Conservation (phyloP, 2,797 vertebrate genomes). For the Pachyuromys duprasi region DNA sequence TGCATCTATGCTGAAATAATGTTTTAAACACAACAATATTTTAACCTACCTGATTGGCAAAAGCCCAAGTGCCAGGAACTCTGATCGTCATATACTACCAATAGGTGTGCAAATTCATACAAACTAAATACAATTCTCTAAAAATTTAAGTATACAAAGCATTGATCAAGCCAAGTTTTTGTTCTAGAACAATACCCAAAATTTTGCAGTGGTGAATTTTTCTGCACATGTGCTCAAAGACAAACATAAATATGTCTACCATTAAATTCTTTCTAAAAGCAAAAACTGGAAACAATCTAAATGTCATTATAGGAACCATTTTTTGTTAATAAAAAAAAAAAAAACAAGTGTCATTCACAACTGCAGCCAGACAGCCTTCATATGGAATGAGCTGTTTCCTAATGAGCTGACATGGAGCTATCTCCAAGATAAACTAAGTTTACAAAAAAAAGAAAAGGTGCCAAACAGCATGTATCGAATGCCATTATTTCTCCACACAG, state of each 20-base stretch:
- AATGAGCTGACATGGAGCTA: background rate
- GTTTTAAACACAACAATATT: background rate
- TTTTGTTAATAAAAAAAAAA: background rate
- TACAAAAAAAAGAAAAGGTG: background rate
- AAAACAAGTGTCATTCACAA: background rate
- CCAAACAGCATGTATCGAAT: background rate
- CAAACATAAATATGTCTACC: background rate
- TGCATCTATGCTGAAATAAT: background rate
- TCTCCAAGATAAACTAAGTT: background rate
- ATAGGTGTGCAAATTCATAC: background rate
- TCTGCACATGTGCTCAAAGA: background rate
- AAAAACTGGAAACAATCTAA: background rate
- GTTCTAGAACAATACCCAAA: conserved; percentile 25
- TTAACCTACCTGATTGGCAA: background rate
- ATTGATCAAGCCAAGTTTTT: background rate
- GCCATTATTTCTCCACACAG: background rate
- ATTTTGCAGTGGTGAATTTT: background rate
- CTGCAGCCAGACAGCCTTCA: background rate
- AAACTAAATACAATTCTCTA: conserved; percentile 12
- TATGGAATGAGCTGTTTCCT: conserved; percentile 30
- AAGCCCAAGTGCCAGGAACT: background rate
- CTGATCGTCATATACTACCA: background rate
- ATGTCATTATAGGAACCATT: background rate
- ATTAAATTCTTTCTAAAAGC: background rate
- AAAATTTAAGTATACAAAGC: background rate